Percentiles rank a stretch among this genome's conserved stretches.
phyloP scores from a whole-genome alignment of 2,797 vertebrate genomes.

The Taenioides sp. region DNA sequence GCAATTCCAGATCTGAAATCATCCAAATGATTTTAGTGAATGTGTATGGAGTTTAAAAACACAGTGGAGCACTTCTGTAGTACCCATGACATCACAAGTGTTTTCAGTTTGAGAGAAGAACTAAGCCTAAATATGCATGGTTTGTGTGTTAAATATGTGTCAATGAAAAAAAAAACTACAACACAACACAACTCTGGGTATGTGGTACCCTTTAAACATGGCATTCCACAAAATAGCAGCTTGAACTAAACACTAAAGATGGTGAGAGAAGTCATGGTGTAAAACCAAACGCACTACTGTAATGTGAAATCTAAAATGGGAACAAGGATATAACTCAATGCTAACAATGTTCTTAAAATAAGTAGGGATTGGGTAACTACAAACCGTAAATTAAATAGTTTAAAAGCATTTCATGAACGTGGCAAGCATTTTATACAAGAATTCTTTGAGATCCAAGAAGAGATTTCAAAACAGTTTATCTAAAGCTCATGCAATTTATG shows the following conservation, averaged over 20 bases:
- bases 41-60: no score
- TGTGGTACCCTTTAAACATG: slow-evolving; percentile 5
- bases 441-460: neutral
- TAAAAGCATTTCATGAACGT: neutral
- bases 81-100: no score
- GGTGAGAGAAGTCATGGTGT: neutral
- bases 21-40: no score
- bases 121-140: no score
- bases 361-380: neutral
- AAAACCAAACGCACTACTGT: no score
- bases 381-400: neutral
- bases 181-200: no score
- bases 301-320: neutral
- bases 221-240: slow-evolving; percentile 52
- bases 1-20: no score
- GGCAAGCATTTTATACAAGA: neutral
- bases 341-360: neutral
- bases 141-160: no score
- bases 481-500: neutral
- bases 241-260: slow-evolving; percentile 38
- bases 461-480: neutral
- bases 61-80: no score
- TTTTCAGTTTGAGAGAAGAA: no score
- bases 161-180: no score
- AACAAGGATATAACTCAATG: neutral